Conservation (phyloP, 2,888 invertebrate species). For the Tetanocera ferruginea region DNA sequence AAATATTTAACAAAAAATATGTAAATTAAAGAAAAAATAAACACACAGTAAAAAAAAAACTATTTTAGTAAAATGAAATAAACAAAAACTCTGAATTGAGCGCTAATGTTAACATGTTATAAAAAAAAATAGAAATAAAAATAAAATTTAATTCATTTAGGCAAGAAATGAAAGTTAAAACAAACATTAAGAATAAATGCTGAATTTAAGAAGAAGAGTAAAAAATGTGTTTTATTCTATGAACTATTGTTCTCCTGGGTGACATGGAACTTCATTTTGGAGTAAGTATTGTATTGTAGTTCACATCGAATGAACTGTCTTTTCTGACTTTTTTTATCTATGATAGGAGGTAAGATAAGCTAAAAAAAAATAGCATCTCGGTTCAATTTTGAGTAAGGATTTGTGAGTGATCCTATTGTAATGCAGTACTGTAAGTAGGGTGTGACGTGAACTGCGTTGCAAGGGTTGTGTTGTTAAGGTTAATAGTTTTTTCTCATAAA, state of each 20-base stretch:
- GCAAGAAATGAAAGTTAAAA: constrained; percentile 31
- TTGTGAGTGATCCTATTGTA: no score
- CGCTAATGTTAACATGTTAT: constrained; percentile 45
- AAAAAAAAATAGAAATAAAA: constrained; percentile 42
- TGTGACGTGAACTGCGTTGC: no score
- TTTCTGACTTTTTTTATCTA: no score
- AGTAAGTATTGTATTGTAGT: no score
- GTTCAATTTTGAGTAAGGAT: no score
- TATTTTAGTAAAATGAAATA: constrained; percentile 16
- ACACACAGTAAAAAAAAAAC: constrained; percentile 30
- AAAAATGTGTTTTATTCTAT: neutral
- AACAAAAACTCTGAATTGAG: constrained; percentile 43
- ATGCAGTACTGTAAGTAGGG: no score
- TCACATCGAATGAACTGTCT: neutral
- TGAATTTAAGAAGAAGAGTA: constrained; percentile 30
- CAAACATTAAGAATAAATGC: constrained; percentile 33
- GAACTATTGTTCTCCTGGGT: neutral
- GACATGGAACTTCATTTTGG: no score
- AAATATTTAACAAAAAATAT: neutral
- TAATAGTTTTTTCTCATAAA: no score
- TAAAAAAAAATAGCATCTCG: no score
- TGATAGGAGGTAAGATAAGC: no score
- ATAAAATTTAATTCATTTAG: constrained; percentile 33
- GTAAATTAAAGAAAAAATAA: constrained; percentile 17
- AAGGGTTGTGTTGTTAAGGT: no score